phyloP scores from a whole-genome alignment of 2,113 vertebrate genomes.

The Ancistrus triradiatus region DNA sequence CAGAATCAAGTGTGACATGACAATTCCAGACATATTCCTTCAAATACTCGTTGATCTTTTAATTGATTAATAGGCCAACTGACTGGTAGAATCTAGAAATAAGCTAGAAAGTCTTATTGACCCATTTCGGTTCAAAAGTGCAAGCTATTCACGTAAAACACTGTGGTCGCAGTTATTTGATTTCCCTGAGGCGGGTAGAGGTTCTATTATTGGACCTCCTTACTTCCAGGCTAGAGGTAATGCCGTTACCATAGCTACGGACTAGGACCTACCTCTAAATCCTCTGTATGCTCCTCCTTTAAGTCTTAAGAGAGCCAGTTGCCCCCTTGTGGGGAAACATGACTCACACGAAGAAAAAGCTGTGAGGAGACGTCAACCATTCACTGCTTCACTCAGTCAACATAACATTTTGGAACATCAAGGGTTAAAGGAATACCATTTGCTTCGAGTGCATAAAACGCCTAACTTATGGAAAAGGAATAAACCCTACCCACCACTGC shows the following conservation, averaged over 20 bases:
- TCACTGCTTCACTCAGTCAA: too few relatives aligned
- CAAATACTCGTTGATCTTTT: too few relatives aligned
- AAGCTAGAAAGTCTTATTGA: constrained; percentile 8
- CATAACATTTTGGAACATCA: too few relatives aligned
- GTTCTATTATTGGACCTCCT: constrained; percentile 53
- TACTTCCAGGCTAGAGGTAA: constrained; percentile 59
- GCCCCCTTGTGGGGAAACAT: constrained; percentile 24
- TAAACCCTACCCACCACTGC: too few relatives aligned
- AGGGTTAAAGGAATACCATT: too few relatives aligned
- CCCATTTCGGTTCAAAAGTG: neutral
- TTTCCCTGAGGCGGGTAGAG: constrained; percentile 30
- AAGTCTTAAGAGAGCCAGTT: neutral
- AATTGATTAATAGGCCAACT: neutral
- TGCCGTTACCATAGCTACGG: constrained; percentile 64
- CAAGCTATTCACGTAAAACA: neutral
- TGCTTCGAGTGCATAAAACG: too few relatives aligned
- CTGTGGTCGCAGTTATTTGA: constrained; percentile 19
- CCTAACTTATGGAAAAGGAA: too few relatives aligned
- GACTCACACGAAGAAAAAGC: too few relatives aligned
- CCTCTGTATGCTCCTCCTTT: constrained; percentile 27
- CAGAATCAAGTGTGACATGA: too few relatives aligned
- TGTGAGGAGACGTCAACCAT: too few relatives aligned
- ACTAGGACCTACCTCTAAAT: constrained; percentile 56
- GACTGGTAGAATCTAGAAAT: neutral
- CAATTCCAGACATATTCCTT: too few relatives aligned